Percentiles rank a stretch among this genome's conserved stretches.
Conservation (phyloP, 2,113 vertebrate genomes). For the Uria aalge region DNA sequence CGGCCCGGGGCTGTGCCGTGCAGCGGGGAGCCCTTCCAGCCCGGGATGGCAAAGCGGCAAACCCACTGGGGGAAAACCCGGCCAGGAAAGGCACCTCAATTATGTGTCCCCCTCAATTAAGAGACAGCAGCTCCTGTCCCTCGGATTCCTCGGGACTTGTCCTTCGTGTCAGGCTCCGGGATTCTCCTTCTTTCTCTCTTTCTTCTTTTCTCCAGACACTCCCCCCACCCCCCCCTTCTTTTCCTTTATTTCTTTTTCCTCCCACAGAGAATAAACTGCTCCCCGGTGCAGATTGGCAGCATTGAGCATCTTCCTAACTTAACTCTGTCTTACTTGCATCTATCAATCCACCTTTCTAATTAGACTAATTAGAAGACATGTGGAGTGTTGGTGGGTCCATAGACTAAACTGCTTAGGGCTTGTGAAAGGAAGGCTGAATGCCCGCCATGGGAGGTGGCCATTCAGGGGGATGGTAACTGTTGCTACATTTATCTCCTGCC, state of each 20-base stretch:
- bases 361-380: constrained; percentile 80
- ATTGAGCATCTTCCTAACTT: constrained; percentile 64
- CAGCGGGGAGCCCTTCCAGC: not conserved
- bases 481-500: constrained; percentile 84
- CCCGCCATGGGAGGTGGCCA: constrained; percentile 84
- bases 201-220: no score
- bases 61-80: not conserved
- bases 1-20: rapidly evolving
- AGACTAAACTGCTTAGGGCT: constrained; percentile 61
- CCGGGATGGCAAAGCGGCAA: not conserved
- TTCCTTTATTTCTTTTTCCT: not conserved
- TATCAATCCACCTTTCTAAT: constrained; percentile 77
- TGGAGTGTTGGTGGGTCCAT: constrained; percentile 58
- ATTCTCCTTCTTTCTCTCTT: not conserved
- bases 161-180: not conserved
- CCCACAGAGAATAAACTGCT: not conserved
- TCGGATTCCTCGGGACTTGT: not conserved
- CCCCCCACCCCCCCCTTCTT: not conserved
- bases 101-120: not conserved
- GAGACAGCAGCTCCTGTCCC: not conserved
- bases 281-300: constrained; percentile 35
- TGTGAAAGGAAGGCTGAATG: constrained; percentile 82
- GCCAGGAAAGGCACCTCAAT: not conserved
- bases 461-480: constrained; percentile 78
- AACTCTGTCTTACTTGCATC: constrained; percentile 48